A percentile compares a stretch with the other conserved stretches of the same genome.
phyloP scores from a whole-genome alignment of 2,113 vertebrate genomes.

The Geococcyx californianus region DNA sequence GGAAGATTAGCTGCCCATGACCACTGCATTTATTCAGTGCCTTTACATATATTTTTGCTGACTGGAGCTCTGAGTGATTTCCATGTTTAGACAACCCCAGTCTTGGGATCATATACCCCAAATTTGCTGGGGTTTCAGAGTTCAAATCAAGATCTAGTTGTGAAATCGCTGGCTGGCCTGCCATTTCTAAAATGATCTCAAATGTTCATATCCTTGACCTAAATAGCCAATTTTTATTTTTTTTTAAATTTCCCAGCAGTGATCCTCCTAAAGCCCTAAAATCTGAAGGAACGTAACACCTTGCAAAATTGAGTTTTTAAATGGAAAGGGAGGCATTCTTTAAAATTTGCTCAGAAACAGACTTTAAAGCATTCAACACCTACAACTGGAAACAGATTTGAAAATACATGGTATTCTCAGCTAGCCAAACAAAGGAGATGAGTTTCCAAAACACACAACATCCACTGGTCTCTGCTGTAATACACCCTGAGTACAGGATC shows the following conservation, averaged over 20 bases:
- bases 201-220: neutral
- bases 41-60: constrained; percentile 20
- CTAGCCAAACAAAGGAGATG: neutral
- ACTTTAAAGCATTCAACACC: neutral
- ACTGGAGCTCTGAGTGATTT: neutral
- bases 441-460: neutral
- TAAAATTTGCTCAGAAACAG: neutral
- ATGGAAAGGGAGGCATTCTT: neutral
- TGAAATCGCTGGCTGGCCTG: neutral
- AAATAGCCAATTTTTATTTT: neutral
- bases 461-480: neutral
- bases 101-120: neutral
- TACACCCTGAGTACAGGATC: rapidly evolving
- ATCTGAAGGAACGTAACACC: neutral
- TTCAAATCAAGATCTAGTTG: constrained; percentile 13
- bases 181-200: neutral
- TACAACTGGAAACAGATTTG: neutral
- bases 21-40: neutral
- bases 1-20: neutral
- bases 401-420: neutral
- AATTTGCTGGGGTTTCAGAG: neutral
- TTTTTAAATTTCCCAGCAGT: neutral
- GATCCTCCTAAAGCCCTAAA: neutral
- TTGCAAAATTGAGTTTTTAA: neutral
- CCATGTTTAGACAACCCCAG: constrained; percentile 17